phyloP scores from a whole-genome alignment of 2,113 vertebrate genomes.

The Bambusicola thoracicus region DNA sequence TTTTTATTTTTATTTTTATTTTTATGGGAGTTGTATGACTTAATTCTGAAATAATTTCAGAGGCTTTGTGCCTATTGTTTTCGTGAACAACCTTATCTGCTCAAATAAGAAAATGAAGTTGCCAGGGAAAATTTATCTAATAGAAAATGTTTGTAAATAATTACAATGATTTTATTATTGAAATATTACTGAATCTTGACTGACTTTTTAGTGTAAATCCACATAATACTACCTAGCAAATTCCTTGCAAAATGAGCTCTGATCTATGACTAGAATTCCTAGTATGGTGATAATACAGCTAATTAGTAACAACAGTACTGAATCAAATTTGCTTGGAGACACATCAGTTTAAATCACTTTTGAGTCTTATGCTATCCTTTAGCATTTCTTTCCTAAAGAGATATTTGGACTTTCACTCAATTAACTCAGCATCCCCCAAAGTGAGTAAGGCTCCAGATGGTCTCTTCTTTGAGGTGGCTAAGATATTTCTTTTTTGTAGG shows the following conservation, averaged over 20 bases:
- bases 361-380: neutral
- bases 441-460: constrained; percentile 68
- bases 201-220: neutral
- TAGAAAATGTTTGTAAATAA: neutral
- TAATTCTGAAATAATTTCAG: neutral
- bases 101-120: neutral
- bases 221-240: neutral
- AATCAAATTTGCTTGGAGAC: neutral
- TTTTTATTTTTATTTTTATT: neutral
- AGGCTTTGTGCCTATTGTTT: neutral
- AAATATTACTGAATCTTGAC: neutral
- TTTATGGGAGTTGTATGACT: neutral
- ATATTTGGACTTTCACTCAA: constrained; percentile 56
- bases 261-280: neutral
- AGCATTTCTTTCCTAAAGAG: neutral
- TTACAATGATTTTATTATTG: neutral
- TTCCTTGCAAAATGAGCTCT: neutral
- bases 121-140: neutral
- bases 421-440: constrained; percentile 28
- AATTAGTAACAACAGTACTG: neutral
- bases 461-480: constrained; percentile 46
- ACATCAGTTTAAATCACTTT: neutral
- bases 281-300: neutral
- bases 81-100: neutral
- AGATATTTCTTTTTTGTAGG: constrained; percentile 66